A percentile compares a stretch with the other conserved stretches of the same genome.
These are phyloP conservation scores for Sweltsa coloradensis DNA, from an alignment of 1,140 invertebrate genomes.

Conservation along the genomic window DNA sequence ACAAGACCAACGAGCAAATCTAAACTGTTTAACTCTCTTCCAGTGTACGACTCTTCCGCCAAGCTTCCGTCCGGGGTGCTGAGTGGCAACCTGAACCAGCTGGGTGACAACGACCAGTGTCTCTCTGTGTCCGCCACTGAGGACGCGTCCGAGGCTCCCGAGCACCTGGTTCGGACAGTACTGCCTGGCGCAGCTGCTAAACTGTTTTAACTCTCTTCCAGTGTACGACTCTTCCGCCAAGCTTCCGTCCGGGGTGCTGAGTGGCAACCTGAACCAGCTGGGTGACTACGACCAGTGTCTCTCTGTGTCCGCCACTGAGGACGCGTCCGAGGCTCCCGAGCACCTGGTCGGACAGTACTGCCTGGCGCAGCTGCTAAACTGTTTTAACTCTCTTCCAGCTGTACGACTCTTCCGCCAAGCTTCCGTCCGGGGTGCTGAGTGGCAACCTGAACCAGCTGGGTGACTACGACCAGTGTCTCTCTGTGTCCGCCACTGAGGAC, in stretches of 20 bases:
- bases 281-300: slow-evolving; percentile 59
- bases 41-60: slow-evolving; percentile 57
- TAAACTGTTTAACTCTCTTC: slow-evolving; percentile 19
- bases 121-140: slow-evolving; percentile 37
- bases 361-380: slow-evolving; percentile 30
- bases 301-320: slow-evolving; percentile 34
- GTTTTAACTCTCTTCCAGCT: slow-evolving; percentile 34
- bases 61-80: slow-evolving; percentile 53
- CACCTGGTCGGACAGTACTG: slow-evolving; percentile 53
- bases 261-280: slow-evolving; percentile 55
- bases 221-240: slow-evolving; percentile 60
- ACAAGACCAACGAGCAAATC: too few species aligned
- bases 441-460: slow-evolving; percentile 59
- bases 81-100: slow-evolving; percentile 53
- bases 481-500: too few species aligned
- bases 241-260: slow-evolving; percentile 48
- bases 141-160: slow-evolving; percentile 42
- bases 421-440: slow-evolving; percentile 48
- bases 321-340: too few species aligned
- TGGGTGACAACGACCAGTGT: slow-evolving; percentile 59
- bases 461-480: slow-evolving; percentile 54
- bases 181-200: slow-evolving; percentile 37
- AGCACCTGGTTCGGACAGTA: too few species aligned
- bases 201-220: too few species aligned
- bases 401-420: slow-evolving; percentile 55